Evolutionary conservation across 2,797 vertebrate genomes (phyloP), one percentile per base, ranked within the genome.

Genomic region (Spinibarbus caldwelli): DNA sequence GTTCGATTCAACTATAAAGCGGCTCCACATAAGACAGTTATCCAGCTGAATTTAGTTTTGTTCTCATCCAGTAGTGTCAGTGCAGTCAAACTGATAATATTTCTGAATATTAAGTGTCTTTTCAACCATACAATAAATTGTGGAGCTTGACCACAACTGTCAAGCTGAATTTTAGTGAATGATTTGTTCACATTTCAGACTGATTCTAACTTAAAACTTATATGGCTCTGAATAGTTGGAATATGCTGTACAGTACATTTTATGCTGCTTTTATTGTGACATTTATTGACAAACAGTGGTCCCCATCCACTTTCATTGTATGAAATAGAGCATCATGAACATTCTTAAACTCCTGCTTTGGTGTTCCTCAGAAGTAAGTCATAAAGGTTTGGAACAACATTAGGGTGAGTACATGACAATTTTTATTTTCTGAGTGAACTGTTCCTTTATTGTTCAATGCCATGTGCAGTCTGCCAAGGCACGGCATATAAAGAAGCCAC

Each of bases 401-500:
- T 5, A 84, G 62, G 38, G 36, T 26, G 36, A 26, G 31, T 10
- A 7, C 29, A 19, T 57, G 6, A n/a, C 34, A 23, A 6, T 43
- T 45, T 47, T 5, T 11, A 14, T 62, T 29, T n/a, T 78, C 5
- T 78, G 36, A 2, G 8, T 29, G n/a, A 47, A 78, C n/a, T 78
- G 36, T 43, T 57, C 1, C n/a, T 78, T 78, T 78, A 41, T 78
- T 52, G 41, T 78, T 75, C 45, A 77, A 70, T 71, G 23, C 7
- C 17, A 64, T 47, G 54, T 78, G 52, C 11, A n/a, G 54, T 26
- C 17, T 34, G 7, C 52, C 38, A 82, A 59, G 14, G 29, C n/a
- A 80, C 29, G n/a, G 19, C 31, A 52, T 45, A 15, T 36, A 75
- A 36, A 23, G 29, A 73, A 77, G 81, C 38, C 86, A 43, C 36